Base-by-base conservation (phyloP, 1,140 invertebrate species). In the Cherax destructor region DNA sequence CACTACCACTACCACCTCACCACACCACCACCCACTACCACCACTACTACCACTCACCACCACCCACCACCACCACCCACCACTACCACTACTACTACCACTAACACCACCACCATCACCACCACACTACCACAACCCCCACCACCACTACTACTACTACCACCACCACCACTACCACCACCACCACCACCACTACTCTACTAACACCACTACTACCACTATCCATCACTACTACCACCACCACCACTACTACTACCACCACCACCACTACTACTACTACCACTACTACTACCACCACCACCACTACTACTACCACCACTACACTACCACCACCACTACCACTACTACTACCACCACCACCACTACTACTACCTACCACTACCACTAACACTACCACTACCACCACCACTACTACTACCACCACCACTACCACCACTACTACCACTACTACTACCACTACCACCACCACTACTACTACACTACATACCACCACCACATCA, bases 361-460 rank as follows among this genome's bases (percentile, higher is more conserved):
- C 47, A 52, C 30, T 21, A 74, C n/a, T 74, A 74, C n/a, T 21
- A 74, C 30, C 72, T 95, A n/a, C n/a, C n/a, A n/a, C n/a, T n/a
- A n/a, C n/a, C n/a, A n/a, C n/a, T n/a, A n/a, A n/a, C n/a, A n/a
- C n/a, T n/a, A n/a, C n/a, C n/a, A n/a, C n/a, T n/a, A n/a, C n/a
- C n/a, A n/a, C n/a, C n/a, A n/a, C n/a, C 97, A 97, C 47, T 95
- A 98, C 91, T 98, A 97, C 93, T 98, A 98, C 95, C 59, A 85
- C 16, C 18, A 49, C 30, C 76, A 77, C 56, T 59, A 88, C 24
- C 30, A 6, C 30, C 30, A 74, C n/a, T 21, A 74, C 30, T 21
- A 74, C 30, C 30, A 74, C 30, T 21, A 74, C n/a, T 21, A 9
- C 30, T 21, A 74, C 30, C 72, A 76, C 30, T n/a, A 76, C 30